phyloP scores from a whole-genome alignment of 2,797 vertebrate species.

The Naso thynnoides region DNA sequence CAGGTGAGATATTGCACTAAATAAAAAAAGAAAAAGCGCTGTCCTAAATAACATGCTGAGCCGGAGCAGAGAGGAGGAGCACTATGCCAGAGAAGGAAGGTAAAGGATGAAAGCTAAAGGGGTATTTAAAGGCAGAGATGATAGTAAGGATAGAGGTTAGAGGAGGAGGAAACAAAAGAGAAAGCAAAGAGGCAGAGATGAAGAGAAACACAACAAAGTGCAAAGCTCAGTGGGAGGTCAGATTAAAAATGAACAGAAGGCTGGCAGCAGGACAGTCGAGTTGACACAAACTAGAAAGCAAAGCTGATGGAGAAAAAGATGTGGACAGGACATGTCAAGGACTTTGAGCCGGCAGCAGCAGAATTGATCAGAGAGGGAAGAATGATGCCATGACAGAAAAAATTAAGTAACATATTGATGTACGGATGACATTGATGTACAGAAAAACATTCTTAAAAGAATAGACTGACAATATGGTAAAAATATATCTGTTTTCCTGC shows the following conservation, averaged over 20 bases:
- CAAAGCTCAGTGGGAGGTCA: conserved; percentile 26
- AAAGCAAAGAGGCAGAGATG: conserved; percentile 38
- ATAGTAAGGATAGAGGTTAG: background rate
- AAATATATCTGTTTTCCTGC: too few species aligned
- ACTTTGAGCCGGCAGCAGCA: conserved; percentile 31
- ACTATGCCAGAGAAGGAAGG: background rate
- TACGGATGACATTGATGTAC: too few species aligned
- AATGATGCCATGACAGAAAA: conserved; percentile 26
- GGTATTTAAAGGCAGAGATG: conserved; percentile 14
- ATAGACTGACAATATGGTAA: background rate
- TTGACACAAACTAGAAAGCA: conserved; percentile 51
- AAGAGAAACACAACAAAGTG: conserved; percentile 35
- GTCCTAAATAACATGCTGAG: background rate
- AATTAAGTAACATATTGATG: too few species aligned
- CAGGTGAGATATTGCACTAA: conserved; percentile 5
- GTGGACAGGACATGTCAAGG: conserved; percentile 24
- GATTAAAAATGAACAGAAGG: conserved; percentile 52
- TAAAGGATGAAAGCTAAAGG: conserved; percentile 13
- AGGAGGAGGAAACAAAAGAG: conserved; percentile 32
- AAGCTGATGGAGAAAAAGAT: conserved; percentile 29
- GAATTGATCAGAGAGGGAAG: conserved; percentile 38
- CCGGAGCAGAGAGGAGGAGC: background rate
- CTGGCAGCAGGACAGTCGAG: conserved; percentile 45
- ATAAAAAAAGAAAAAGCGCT: conserved; percentile 1
- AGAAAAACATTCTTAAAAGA: background rate